Percentiles rank a stretch among this genome's conserved stretches.
Evolutionary conservation across 2,888 invertebrate genomes (phyloP).

Genomic region (Monoplex corrugatus): DNA sequence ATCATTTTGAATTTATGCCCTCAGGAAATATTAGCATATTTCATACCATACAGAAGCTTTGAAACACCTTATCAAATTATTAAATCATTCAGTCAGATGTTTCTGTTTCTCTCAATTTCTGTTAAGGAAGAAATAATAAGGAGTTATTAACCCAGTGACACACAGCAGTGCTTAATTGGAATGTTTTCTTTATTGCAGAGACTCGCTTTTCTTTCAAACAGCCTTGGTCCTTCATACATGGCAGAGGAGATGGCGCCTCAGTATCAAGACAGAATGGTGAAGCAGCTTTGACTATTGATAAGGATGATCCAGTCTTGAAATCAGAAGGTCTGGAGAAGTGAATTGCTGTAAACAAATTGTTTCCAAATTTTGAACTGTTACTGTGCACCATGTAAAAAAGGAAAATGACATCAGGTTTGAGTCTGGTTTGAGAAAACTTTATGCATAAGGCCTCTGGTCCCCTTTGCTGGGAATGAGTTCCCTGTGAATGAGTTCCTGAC

Average conservation of each 20-base stretch:
- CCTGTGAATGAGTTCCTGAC: too few relatives aligned
- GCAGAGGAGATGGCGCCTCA: neutral
- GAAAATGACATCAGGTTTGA: too few relatives aligned
- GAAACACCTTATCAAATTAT: neutral
- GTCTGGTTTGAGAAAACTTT: too few relatives aligned
- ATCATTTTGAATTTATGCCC: too few relatives aligned
- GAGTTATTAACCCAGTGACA: neutral
- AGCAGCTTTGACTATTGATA: neutral
- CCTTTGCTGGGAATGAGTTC: too few relatives aligned
- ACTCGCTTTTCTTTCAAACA: conserved; percentile 44
- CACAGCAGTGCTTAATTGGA: neutral
- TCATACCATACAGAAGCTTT: neutral
- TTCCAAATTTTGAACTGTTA: too few relatives aligned
- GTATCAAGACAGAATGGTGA: neutral
- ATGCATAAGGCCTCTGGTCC: too few relatives aligned
- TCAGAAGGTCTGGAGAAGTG: neutral
- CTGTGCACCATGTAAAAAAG: neutral
- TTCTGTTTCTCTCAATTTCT: neutral
- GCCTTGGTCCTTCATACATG: neutral
- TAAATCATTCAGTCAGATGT: neutral
- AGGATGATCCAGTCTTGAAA: neutral
- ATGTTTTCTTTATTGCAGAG: conserved; percentile 38
- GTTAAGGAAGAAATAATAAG: neutral
- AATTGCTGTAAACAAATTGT: too few relatives aligned
- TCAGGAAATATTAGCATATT: too few relatives aligned